Evolutionary conservation across 2,888 invertebrate species (phyloP).

Genomic region (Meiosimyza decipiens): DNA sequence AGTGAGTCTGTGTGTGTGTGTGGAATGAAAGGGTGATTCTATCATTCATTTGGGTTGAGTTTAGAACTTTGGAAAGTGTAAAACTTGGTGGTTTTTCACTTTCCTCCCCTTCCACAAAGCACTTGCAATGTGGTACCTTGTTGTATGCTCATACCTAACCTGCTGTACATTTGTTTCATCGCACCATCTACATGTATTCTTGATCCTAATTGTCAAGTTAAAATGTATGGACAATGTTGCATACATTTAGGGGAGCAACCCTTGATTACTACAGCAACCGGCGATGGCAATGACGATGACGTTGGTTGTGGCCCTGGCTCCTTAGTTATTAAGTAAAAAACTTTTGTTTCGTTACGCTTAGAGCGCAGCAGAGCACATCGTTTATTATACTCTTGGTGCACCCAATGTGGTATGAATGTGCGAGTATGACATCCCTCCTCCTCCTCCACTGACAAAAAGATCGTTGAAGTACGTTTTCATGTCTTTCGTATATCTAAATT

Average conservation of each 20-base stretch:
- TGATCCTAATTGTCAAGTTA: slow-evolving; percentile 19
- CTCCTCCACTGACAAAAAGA: not conserved
- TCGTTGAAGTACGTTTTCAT: slow-evolving; percentile 27
- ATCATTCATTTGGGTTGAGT: not conserved
- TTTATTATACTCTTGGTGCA: slow-evolving; percentile 17
- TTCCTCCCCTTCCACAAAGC: not conserved
- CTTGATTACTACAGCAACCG: not conserved
- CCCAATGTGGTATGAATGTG: not conserved
- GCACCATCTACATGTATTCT: slow-evolving; percentile 3
- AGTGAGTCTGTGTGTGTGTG: not conserved
- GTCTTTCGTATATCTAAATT: slow-evolving; percentile 18
- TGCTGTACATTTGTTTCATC: slow-evolving; percentile 3
- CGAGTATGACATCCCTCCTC: not conserved
- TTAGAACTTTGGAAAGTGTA: not conserved
- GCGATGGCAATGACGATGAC: not conserved
- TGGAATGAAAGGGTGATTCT: not conserved
- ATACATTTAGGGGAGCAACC: slow-evolving; percentile 14
- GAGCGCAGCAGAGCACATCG: not conserved
- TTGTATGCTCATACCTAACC: not conserved
- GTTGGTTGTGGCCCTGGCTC: slow-evolving; percentile 3
- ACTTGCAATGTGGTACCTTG: not conserved
- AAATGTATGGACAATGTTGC: slow-evolving; percentile 6
- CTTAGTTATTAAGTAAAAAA: not conserved
- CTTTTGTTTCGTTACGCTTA: slow-evolving; percentile 21
- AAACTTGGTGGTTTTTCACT: slow-evolving; percentile 19